Evolutionary conservation across 2,888 invertebrate genomes (phyloP).

Genomic region (Cataglyphis cursor): DNA sequence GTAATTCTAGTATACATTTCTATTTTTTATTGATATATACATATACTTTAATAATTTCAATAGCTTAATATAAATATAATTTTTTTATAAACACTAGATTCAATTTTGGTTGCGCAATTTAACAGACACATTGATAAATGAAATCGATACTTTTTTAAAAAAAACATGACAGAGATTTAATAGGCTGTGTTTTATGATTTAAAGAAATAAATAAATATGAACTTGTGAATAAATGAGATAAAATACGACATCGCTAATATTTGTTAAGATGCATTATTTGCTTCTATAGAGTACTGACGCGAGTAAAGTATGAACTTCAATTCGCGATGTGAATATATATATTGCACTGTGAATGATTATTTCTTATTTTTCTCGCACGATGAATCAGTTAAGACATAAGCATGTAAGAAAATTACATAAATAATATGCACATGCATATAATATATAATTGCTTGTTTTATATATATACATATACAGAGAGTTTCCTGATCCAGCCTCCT

Average conservation of each 20-base stretch:
- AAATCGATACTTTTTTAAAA: background rate
- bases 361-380: background rate
- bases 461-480: no score
- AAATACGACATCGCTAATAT: background rate
- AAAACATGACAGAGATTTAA: background rate
- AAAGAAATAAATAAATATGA: background rate
- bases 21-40: background rate
- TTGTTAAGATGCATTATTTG: background rate
- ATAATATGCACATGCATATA: background rate
- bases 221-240: background rate
- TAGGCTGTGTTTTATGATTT: background rate
- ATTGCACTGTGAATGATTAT: background rate
- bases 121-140: background rate
- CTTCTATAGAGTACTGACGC: background rate
- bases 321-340: background rate
- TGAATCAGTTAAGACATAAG: background rate
- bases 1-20: background rate
- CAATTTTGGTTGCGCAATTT: background rate
- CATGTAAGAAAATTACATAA: background rate
- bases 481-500: no score
- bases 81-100: background rate
- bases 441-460: background rate
- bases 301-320: slow-evolving; percentile 5
- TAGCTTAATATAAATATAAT: background rate
- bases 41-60: background rate